Conservation (phyloP, 23 tunicate genomes). For the Styela plicata region DNA sequence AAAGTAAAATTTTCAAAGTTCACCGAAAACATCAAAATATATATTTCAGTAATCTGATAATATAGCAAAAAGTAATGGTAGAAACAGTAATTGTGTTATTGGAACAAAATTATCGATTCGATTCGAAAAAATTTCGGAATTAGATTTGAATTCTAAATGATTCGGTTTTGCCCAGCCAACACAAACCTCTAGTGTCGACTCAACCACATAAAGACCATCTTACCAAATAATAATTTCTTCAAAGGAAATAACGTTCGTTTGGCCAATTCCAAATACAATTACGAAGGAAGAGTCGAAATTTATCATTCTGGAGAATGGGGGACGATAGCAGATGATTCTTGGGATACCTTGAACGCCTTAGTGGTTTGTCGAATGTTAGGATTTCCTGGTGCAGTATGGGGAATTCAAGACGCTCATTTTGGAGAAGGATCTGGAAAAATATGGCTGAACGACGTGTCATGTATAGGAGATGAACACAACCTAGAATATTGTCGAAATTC, state of each 20-base stretch:
- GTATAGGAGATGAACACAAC: constrained; percentile 34
- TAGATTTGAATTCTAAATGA: too few relatives aligned
- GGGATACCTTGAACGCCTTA: constrained; percentile 15
- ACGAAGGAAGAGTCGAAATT: constrained; percentile 49
- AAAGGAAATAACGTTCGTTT: neutral
- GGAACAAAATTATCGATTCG: too few relatives aligned
- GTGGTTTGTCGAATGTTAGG: constrained; percentile 31
- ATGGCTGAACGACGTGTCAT: constrained; percentile 35
- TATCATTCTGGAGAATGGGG: constrained; percentile 38
- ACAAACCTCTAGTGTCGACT: too few relatives aligned
- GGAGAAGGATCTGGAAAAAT: constrained; percentile 32
- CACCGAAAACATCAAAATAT: too few relatives aligned
- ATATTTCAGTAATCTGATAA: too few relatives aligned
- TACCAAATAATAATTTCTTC: neutral
- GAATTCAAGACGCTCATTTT: neutral
- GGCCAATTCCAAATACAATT: neutral
- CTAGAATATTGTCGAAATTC: constrained; percentile 18
- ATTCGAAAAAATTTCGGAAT: too few relatives aligned
- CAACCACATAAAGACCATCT: neutral
- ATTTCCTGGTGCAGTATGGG: constrained; percentile 2
- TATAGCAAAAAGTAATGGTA: too few relatives aligned
- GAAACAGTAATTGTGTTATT: too few relatives aligned
- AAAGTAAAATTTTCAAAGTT: too few relatives aligned
- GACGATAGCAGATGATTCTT: constrained; percentile 37
- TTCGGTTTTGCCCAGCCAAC: too few relatives aligned